Percentiles rank a stretch among this genome's conserved stretches.
These are phyloP conservation scores for Caenorhabditis sulstoni DNA, from an alignment of 2,888 invertebrate species.

Conservation along the genomic window DNA sequence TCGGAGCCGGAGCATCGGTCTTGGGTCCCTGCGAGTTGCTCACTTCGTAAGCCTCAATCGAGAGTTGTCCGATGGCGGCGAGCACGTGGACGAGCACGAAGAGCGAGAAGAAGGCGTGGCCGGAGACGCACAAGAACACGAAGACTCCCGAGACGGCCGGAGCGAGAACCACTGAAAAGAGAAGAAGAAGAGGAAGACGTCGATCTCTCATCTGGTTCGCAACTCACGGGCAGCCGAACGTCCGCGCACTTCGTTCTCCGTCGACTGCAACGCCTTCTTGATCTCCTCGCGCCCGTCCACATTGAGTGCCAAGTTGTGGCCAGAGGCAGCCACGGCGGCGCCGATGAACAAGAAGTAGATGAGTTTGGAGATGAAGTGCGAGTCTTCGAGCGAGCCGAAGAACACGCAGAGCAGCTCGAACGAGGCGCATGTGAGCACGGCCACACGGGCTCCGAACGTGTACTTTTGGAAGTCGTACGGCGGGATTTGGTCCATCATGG, in stretches of 20 bases:
- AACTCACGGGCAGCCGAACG: slow-evolving; percentile 27
- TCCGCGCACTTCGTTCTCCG: slow-evolving; percentile 42
- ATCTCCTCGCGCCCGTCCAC: slow-evolving; percentile 54
- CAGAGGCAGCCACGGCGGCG: slow-evolving; percentile 25
- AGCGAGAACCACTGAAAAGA: slow-evolving; percentile 33
- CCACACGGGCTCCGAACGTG: slow-evolving; percentile 27
- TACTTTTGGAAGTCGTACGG: slow-evolving; percentile 45
- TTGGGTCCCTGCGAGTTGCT: slow-evolving; percentile 5
- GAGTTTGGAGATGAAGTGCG: slow-evolving; percentile 31
- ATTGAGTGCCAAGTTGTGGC: slow-evolving; percentile 33
- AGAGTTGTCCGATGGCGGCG: slow-evolving; percentile 41
- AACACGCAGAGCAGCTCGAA: slow-evolving; percentile 45
- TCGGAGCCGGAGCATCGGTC: neutral
- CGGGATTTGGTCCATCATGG: slow-evolving; percentile 39
- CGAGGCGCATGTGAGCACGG: slow-evolving; percentile 37
- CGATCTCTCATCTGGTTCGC: too few species aligned
- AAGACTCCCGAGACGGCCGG: slow-evolving; percentile 34
- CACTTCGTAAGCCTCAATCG: slow-evolving; percentile 53
- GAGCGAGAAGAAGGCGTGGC: slow-evolving; percentile 44
- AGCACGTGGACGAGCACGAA: slow-evolving; percentile 54
- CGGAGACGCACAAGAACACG: slow-evolving; percentile 50
- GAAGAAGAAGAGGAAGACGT: neutral
- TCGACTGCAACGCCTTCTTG: slow-evolving; percentile 19
- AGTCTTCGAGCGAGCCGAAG: slow-evolving; percentile 41
- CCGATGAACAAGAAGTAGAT: slow-evolving; percentile 37